These are phyloP conservation scores for Scrobipalpa costella DNA, from an alignment of 2,888 invertebrate species.

Conservation along the genomic window DNA sequence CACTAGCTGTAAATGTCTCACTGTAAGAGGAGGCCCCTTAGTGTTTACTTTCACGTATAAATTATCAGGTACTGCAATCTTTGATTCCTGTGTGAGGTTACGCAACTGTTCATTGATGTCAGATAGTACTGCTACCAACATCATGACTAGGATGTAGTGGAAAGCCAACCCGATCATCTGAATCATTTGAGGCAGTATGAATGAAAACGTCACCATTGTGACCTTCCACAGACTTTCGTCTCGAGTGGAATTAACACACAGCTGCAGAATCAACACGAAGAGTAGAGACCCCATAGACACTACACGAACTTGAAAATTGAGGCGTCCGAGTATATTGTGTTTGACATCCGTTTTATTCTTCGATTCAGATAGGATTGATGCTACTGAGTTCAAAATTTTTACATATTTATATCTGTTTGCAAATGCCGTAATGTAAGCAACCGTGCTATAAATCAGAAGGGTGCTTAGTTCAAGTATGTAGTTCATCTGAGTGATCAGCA, in stretches of 20 bases:
- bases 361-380: conserved; percentile 42
- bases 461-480: conserved; percentile 56
- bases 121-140: conserved; percentile 49
- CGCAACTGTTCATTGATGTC: conserved; percentile 48
- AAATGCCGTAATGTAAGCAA: conserved; percentile 53
- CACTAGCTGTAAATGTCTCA: conserved; percentile 54
- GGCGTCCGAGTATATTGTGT: conserved; percentile 38
- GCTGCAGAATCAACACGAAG: conserved; percentile 43
- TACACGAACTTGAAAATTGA: conserved; percentile 48
- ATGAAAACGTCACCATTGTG: conserved; percentile 53
- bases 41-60: conserved; percentile 37
- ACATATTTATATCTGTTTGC: conserved; percentile 52
- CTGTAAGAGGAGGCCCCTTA: conserved; percentile 38
- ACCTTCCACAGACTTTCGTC: conserved; percentile 58
- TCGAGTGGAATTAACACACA: conserved; percentile 54
- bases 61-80: conserved; percentile 16
- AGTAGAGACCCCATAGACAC: conserved; percentile 40
- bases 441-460: conserved; percentile 44
- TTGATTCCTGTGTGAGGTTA: conserved; percentile 34
- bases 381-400: conserved; percentile 54
- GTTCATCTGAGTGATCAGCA: conserved; percentile 58
- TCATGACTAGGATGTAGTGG: conserved; percentile 54
- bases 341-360: neutral
- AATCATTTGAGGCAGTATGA: conserved; percentile 58
- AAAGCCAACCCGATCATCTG: conserved; percentile 56